Base-by-base conservation (phyloP, 2,797 vertebrate genomes). In the Sebastiscus albofasciatus region DNA sequence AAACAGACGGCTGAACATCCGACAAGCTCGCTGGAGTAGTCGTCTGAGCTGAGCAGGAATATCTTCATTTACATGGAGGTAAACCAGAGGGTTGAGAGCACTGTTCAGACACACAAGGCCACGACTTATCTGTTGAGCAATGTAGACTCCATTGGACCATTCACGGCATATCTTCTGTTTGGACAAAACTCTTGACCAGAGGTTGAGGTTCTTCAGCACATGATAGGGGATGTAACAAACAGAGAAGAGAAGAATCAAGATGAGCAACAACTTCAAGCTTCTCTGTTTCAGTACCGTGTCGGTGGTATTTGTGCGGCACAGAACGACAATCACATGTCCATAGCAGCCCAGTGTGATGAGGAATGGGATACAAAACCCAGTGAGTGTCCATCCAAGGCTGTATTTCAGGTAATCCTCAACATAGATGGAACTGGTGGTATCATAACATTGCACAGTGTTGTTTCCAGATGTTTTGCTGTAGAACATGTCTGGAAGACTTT, bases 191-290 rank as follows among this genome's bases (percentile, higher is more conserved):
- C 96, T 95, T 33, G 91, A 92, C 42, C 81, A 65, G 66, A 97
- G 89, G 84, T 95, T 97, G 33, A 97, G 86, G 77, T 95, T 97
- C 62, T 94, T 94, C 12, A 97, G 90, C 6, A 96, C 14, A 29
- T 97, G 95, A 78, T 95, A 95, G 0, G 96, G 97, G 18, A 96
- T 95, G 85, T 96, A 97, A 83, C 96, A 97, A 39, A 96, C 52
- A 0, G 93, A 95, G 82, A 97, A 97, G 46, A 97, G 92, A 27
- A 96, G 62, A 71, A 94, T 93, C 68, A 96, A 82, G 0, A 97
- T 87, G 5, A 96, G 65, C 29, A 95, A 90, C 80, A 97, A 83
- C 1, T 81, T 94, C 24, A 96, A 84, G 71, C 94, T 93, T 61
- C 85, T 94, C 52, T 85, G 87, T 74, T 91, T 96, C 69, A 95